Evolutionary conservation across 1,140 invertebrate species (phyloP), one percentile per base, ranked within the genome.

Genomic region (Caenorhabditis briggsae): DNA sequence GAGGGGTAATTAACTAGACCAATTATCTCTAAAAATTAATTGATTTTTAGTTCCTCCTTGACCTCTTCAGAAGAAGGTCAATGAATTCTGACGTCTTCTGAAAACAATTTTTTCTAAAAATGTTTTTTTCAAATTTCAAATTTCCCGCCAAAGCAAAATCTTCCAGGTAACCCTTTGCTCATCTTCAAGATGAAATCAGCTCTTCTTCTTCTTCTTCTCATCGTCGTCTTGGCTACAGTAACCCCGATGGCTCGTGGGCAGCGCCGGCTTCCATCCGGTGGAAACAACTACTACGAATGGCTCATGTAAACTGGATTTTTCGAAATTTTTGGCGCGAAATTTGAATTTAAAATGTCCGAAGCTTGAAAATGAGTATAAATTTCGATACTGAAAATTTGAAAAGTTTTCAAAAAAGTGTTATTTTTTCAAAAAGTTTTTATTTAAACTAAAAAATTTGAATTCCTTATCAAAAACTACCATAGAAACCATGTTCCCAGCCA

Each of bases 251-350:
- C 16, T 20, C 43, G 41, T 18, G 65, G 41, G 5, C 33, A 74
- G 9, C 65, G 65, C 18, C 14, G 65, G n/a, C 33, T 65, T 65
- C 65, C 65, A 8, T n/a, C 56, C 0, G 23, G 23, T 48, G 18
- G 65, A 23, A 74, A 74, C 65, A 74, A 16, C 23, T 74, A 74
- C n/a, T 74, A 74, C n/a, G 65, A 74, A 43, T 74, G 20, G 16
- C 46, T 74, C 41, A 74, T 74, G 65, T 74, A 9, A 74, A 41
- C 33, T 33, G 3, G 33, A 33, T 33, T 33, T 74, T 74, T 74
- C 5, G 50, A 11, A 53, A 2, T 11, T 53, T 53, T 53, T 8
- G 18, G n/a, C 58, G 14, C 58, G 25, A 20, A 33, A 8, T 25
- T 33, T 65, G 61, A 2, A 18, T 3, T 2, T 33, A 8, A 6